These are phyloP conservation scores for Leuciscus idus DNA, from an alignment of 2,113 vertebrate genomes.

Conservation along the genomic window DNA sequence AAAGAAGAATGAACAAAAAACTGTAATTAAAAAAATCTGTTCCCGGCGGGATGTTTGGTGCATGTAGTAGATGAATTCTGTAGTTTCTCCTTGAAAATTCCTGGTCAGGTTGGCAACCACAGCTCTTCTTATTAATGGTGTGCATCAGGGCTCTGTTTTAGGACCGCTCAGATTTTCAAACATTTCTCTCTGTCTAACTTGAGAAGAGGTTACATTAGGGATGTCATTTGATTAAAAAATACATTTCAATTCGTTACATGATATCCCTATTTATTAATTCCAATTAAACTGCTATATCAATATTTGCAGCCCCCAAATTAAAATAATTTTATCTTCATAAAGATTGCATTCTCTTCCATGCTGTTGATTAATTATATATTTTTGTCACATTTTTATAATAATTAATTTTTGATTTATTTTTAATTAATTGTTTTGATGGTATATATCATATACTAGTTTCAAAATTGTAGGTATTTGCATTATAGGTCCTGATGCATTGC, in stretches of 20 bases:
- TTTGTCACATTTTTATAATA: neutral
- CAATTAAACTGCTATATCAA: neutral
- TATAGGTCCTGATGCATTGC: neutral
- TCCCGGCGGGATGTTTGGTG: slow-evolving; percentile 12
- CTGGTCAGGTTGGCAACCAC: slow-evolving; percentile 46
- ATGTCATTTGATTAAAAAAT: neutral
- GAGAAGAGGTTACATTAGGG: neutral
- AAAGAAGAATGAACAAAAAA: slow-evolving; percentile 26
- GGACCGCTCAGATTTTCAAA: neutral
- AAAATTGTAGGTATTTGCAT: neutral
- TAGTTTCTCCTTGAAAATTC: slow-evolving; percentile 26
- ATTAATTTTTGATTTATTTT: no score
- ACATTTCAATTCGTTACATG: neutral
- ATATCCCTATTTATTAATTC: neutral
- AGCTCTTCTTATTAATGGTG: slow-evolving; percentile 33
- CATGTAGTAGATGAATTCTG: neutral
- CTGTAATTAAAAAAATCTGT: slow-evolving; percentile 13
- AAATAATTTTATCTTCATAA: neutral
- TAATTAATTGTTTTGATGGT: no score
- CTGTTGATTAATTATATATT: neutral
- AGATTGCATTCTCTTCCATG: neutral
- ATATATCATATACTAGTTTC: neutral
- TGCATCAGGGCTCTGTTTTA: slow-evolving; percentile 27
- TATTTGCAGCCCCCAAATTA: neutral
- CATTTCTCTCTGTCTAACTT: neutral